Evolutionary conservation across 2,797 vertebrate species (phyloP).

Genomic region (Helicolenus hilgendorfi): DNA sequence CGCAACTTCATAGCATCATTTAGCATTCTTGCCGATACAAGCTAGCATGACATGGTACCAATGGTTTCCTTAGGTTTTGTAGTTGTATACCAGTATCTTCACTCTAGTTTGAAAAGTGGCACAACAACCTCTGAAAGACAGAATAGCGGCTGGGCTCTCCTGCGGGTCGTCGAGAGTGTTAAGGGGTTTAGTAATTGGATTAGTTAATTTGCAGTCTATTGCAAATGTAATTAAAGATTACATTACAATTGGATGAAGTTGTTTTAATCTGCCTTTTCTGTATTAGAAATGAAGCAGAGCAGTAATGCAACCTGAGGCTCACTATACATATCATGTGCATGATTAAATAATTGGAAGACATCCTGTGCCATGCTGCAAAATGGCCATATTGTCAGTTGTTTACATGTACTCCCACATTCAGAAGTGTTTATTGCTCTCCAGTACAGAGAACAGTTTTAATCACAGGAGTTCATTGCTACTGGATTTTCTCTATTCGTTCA

Average conservation of each 20-base stretch:
- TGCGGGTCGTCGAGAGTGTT: background rate
- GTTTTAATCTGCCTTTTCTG: slow-evolving; percentile 22
- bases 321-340: background rate
- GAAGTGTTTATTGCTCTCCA: slow-evolving; percentile 2
- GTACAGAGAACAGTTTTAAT: slow-evolving; percentile 30
- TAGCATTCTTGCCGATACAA: too few species aligned
- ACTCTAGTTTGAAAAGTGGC: background rate
- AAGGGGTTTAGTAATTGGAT: slow-evolving; percentile 39
- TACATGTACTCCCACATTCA: background rate
- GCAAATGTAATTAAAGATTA: slow-evolving; percentile 46
- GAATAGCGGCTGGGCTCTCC: background rate
- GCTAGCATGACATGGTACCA: too few species aligned
- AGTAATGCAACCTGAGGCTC: background rate
- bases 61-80: background rate
- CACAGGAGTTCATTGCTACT: slow-evolving; percentile 19
- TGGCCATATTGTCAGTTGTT: background rate
- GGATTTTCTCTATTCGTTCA: slow-evolving; percentile 27
- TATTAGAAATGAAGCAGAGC: slow-evolving; percentile 7
- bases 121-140: background rate
- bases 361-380: background rate
- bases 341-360: slow-evolving; percentile 3
- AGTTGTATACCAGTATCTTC: background rate
- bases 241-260: slow-evolving; percentile 10
- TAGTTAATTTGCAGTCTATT: slow-evolving; percentile 51
- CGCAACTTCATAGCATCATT: too few species aligned